Percentiles rank a stretch among this genome's conserved stretches.
Conservation (phyloP, 2,113 vertebrate species). For the Trochalopteron elliotii region DNA sequence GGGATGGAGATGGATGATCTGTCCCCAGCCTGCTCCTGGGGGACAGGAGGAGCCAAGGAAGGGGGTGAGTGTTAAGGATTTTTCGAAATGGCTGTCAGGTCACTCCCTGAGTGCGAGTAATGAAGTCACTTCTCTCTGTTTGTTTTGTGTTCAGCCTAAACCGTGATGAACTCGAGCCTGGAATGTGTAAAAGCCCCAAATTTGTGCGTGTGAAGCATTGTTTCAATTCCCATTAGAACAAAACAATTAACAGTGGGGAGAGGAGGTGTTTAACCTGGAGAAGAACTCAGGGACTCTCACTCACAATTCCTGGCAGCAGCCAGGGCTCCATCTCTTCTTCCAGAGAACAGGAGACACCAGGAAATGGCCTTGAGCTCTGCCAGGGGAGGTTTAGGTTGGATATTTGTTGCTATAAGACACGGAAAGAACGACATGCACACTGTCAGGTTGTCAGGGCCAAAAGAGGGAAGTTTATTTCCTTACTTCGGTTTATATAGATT, state of each 20-base stretch:
- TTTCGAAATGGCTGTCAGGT: constrained; percentile 29
- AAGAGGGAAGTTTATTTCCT: no score
- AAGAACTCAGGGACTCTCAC: no score
- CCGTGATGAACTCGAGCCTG: not conserved
- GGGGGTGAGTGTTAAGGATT: not conserved
- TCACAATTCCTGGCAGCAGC: not conserved
- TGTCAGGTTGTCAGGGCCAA: no score
- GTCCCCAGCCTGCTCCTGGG: not conserved
- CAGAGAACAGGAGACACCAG: no score
- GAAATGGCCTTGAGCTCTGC: not conserved
- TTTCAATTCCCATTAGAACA: not conserved
- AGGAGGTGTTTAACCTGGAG: not conserved
- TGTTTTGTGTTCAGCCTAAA: not conserved
- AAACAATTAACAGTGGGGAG: not conserved
- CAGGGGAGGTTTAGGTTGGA: not conserved
- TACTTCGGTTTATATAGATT: no score
- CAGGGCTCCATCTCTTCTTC: no score
- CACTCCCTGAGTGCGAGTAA: not conserved
- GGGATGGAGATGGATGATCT: not conserved
- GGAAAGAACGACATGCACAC: no score
- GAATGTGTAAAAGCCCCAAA: not conserved
- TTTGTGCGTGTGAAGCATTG: not conserved
- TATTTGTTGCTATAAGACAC: no score
- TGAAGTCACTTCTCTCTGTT: not conserved
- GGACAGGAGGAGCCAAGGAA: not conserved